These are phyloP conservation scores for Sesamia inferens DNA, from an alignment of 2,888 invertebrate genomes.

Conservation along the genomic window DNA sequence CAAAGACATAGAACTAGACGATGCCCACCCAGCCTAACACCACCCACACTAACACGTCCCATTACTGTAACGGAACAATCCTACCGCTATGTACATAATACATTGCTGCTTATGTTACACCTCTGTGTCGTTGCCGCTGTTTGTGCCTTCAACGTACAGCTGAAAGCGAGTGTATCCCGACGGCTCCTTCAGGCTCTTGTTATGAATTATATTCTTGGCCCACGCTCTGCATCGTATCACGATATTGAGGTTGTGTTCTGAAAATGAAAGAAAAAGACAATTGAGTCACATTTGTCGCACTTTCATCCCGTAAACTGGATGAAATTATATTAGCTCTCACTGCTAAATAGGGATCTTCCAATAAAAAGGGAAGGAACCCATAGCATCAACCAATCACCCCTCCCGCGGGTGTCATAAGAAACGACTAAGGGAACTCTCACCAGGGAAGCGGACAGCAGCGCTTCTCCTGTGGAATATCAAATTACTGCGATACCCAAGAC, in stretches of 20 bases:
- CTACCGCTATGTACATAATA: conserved; percentile 28
- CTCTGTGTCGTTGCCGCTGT: conserved; percentile 37
- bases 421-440: no score
- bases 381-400: no score
- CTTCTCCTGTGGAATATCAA: no score
- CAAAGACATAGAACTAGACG: conserved; percentile 11
- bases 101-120: conserved; percentile 48
- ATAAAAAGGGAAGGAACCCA: no score
- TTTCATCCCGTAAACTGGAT: no score
- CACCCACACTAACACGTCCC: conserved; percentile 22
- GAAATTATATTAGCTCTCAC: no score
- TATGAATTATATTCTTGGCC: conserved; percentile 92
- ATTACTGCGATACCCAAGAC: no score
- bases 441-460: no score
- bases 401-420: no score
- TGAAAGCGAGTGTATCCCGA: conserved; percentile 81
- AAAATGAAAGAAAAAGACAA: conserved; percentile 48
- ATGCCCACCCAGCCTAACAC: conserved; percentile 31
- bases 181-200: conserved; percentile 82
- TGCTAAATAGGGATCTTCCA: neutral
- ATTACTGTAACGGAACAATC: conserved; percentile 31
- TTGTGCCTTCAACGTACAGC: conserved; percentile 66
- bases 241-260: conserved; percentile 71
- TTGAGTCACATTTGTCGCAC: neutral
- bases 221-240: conserved; percentile 91